Evolutionary conservation across 2,113 vertebrate genomes (phyloP).

Genomic region (Plotosus lineatus): DNA sequence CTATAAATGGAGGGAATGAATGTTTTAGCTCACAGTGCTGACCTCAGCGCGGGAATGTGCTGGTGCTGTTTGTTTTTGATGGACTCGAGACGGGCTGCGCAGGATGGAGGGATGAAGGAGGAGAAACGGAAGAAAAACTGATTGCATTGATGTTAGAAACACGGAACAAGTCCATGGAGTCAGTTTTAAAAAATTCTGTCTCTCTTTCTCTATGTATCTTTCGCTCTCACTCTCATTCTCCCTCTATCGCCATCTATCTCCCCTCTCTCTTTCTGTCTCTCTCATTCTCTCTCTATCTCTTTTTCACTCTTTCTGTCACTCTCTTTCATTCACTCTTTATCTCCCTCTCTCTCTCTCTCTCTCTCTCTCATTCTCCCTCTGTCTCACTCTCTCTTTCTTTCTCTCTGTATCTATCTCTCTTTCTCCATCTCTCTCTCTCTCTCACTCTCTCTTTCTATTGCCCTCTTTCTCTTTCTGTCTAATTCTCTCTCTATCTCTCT

Average conservation of each 20-base stretch:
- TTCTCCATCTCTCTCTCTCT: background rate
- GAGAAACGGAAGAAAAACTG: background rate
- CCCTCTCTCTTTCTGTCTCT: too few relatives aligned
- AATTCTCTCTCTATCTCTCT: background rate
- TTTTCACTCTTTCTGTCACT: too few relatives aligned
- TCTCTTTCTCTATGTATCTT: too few relatives aligned
- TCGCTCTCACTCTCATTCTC: too few relatives aligned
- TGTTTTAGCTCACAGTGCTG: constrained; percentile 26
- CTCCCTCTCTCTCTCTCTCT: background rate
- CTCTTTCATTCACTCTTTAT: background rate
- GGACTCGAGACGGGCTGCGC: background rate
- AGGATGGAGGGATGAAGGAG: constrained; percentile 8
- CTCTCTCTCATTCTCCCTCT: background rate
- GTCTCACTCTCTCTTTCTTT: background rate
- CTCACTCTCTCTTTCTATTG: background rate
- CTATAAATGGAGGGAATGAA: constrained; percentile 51
- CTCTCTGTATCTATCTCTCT: background rate
- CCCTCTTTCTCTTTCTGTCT: background rate
- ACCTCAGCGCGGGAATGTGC: background rate
- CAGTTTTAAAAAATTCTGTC: too few relatives aligned
- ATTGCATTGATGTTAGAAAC: background rate
- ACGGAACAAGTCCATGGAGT: too few relatives aligned
- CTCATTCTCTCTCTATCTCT: too few relatives aligned
- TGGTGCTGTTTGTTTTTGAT: background rate
- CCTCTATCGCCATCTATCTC: too few relatives aligned